Evolutionary conservation across 2,888 invertebrate species (phyloP).

Genomic region (Brassicogethes aeneus): DNA sequence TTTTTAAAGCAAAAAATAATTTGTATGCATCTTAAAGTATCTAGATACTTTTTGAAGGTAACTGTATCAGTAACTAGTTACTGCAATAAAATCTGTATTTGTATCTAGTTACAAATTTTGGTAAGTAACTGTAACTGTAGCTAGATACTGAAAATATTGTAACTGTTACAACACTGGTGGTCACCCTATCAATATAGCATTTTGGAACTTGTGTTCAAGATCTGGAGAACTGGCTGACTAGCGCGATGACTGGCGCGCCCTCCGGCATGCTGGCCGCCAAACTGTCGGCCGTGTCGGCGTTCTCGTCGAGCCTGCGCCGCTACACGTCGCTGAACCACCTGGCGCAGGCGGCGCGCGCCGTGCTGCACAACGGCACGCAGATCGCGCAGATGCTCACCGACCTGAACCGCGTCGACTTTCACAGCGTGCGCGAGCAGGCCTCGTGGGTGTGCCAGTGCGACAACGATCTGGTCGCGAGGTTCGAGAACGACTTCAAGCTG

Average conservation of each 20-base stretch:
- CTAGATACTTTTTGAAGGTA: no score
- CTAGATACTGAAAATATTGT: no score
- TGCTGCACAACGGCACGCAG: constrained; percentile 89
- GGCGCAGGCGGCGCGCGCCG: constrained; percentile 88
- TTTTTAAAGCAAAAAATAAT: no score
- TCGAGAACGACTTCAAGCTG: constrained; percentile 90
- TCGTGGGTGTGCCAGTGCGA: constrained; percentile 98
- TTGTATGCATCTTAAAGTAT: no score
- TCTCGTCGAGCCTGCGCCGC: constrained; percentile 88
- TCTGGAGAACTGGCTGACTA: constrained; percentile 78
- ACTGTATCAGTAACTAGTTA: no score
- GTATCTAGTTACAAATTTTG: no score
- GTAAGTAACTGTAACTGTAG: no score
- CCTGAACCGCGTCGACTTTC: constrained; percentile 95
- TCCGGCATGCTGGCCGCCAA: constrained; percentile 73
- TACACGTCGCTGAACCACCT: constrained; percentile 97
- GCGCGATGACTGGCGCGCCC: constrained; percentile 77
- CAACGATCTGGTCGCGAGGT: constrained; percentile 59
- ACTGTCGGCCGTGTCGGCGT: constrained; percentile 77
- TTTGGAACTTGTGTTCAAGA: constrained; percentile 34
- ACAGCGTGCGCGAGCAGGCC: constrained; percentile 88
- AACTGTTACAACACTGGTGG: no score
- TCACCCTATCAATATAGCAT: background rate
- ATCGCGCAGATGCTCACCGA: constrained; percentile 95
- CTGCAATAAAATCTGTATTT: no score